Evolutionary conservation across 2,888 invertebrate species (phyloP), one percentile per base, ranked within the genome.

Genomic region (Matsumyia berberina): DNA sequence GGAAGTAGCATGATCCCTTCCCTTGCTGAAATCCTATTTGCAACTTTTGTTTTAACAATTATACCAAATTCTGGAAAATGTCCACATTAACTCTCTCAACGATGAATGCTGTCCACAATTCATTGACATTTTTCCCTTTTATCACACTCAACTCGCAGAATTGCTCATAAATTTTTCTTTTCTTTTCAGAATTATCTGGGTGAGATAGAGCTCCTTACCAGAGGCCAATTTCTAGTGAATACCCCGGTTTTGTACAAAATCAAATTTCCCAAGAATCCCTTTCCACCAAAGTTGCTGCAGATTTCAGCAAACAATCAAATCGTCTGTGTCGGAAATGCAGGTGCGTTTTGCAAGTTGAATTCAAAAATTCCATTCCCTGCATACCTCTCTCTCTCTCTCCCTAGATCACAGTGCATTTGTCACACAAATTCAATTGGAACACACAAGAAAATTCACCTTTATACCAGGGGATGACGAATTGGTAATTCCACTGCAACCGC

Each of bases 321-420:
- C 0, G 87, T 95, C 29, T 95, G 95, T 88, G 91, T 92, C 51
- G 94, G 94, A 81, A 90, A 92, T 62, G 92, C 92, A 90, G 94
- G 94, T 94, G 90, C 12, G 87, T 79, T 78, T 73, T 37, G 29
- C 46, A 5, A 44, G 19, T 49, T 62, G 69, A 64, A 44, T 64
- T 24, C 11, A 33, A 24, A 77, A 51, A 24, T 49, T 49, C 15
- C 42, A 35, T 70, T 39, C 35, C 53, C 31, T 66, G 1, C 11
- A 33, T 12, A 12, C 60, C 44, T 8, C n/a, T 33, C 17, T 44
- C 8, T 55, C 7, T 42, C 15, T 31, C 1, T 24, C 12, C 33
- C 83, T n/a, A 90, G 92, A 91, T 80, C 89, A 88, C 29, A 89
- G 90, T 67, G 88, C 89, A 39, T 89, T 91, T 79, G 89, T 90